Conservation (phyloP, 2,888 invertebrate genomes). For the Coenonympha glycerion region DNA sequence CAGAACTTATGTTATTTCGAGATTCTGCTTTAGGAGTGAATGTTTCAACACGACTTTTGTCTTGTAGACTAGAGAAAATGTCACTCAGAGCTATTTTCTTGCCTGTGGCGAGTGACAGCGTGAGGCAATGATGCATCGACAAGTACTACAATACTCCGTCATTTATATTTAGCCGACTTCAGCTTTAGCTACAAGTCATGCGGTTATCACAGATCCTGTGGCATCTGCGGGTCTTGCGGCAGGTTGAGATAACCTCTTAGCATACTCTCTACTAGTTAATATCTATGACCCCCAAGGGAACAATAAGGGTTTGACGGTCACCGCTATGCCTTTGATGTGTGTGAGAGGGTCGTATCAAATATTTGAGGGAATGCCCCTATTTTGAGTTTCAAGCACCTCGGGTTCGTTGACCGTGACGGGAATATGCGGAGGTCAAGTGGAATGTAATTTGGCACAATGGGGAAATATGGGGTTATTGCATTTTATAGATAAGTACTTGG, state of each 20-base stretch:
- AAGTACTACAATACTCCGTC: too few relatives aligned
- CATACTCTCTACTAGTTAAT: conserved; percentile 14
- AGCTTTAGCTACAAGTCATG: too few relatives aligned
- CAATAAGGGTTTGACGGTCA: conserved; percentile 54
- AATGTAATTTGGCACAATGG: conserved; percentile 16
- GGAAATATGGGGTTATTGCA: background rate
- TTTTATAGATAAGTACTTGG: background rate
- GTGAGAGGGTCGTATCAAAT: conserved; percentile 42
- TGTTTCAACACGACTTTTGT: too few relatives aligned
- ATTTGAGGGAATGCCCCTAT: conserved; percentile 39
- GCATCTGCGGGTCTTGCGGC: too few relatives aligned
- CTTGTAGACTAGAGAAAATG: too few relatives aligned
- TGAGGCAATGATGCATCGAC: too few relatives aligned
- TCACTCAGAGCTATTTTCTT: too few relatives aligned
- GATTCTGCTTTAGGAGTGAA: too few relatives aligned
- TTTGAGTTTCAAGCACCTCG: conserved; percentile 19
- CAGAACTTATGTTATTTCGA: too few relatives aligned
- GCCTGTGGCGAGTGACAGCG: too few relatives aligned
- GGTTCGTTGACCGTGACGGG: conserved; percentile 23
- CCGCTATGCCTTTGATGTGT: conserved; percentile 52
- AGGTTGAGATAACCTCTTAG: conserved; percentile 10
- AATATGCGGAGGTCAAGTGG: conserved; percentile 16
- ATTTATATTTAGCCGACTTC: too few relatives aligned
- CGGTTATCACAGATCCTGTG: too few relatives aligned
- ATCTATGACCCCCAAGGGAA: conserved; percentile 50